Evolutionary conservation across 2,888 invertebrate species (phyloP), one percentile per base, ranked within the genome.

Genomic region (Dryobota labecula): DNA sequence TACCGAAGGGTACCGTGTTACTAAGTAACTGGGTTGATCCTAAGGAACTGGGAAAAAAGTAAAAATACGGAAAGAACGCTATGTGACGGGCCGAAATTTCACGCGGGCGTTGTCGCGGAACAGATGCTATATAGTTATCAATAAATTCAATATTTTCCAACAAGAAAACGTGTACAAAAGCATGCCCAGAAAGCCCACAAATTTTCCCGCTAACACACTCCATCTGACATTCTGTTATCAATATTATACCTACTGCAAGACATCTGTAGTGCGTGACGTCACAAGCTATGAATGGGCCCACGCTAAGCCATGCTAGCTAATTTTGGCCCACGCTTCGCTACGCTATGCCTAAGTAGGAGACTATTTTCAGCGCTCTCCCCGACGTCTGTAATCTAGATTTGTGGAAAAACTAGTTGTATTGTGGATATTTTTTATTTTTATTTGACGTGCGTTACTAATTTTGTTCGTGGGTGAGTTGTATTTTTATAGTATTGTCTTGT

Each of bases 251-350:
- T 30, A 47, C 30, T 64, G 58, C 24, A 38, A 41, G 43, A 49
- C 58, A 78, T 78, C 74, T 78, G 54, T 53, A 45, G 49, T 63
- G 27, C 1, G 36, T 78, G 78, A 70, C 78, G 78, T 78, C 78
- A 78, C 47, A 30, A 20, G 56, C 24, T 4, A 36, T 71, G 76
- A 76, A 76, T 70, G 76, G 70, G 63, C 70, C 58, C 66, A 73
- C 73, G 66, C 73, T 43, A n/a, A 27, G 70, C n/a, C 27, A 11
- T 11, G 65, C 27, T 43, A 24, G 41, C 33, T 15, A 30, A 24
- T 20, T 54, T 38, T 36, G 67, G 69, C 45, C 53, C 27, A 60
- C 41, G 65, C 45, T 61, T 36, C n/a, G 20, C 41, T 51, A 49
- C 20, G 18, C 18, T 41, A 27, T 64, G 41, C 18, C 54, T 41